Evolutionary conservation across 2,113 vertebrate species (phyloP), one percentile per base, ranked within the genome.

Genomic region (Cyphomyrus discorhynchus): DNA sequence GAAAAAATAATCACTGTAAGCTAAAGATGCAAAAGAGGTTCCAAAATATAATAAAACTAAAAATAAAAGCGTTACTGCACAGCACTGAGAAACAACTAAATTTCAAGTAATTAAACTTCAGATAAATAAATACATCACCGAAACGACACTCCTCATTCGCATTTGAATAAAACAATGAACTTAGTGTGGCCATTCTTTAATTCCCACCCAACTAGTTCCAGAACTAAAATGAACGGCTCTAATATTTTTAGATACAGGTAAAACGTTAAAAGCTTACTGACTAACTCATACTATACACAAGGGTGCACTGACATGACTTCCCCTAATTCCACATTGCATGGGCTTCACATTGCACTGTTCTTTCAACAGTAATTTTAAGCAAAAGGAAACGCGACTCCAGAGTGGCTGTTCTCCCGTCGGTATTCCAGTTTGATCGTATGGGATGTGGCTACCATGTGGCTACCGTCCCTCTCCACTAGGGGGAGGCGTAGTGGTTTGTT

Each of bases 101-200:
- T 91, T 96, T 96, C 95, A 96, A 96, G 96, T 96, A 95, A 95
- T 94, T 94, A 91, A 94, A 92, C 95, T 95, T 93, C 92, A 93
- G 94, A 95, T 95, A 95, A 96, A 96, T 96, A 96, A 95, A 96
- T 95, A 95, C 91, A 92, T 94, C 92, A 92, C 92, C 93, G 93
- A 93, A 95, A 94, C 92, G 95, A 94, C 91, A 93, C 91, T 92
- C 93, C 86, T 91, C 91, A 89, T 93, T 95, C 88, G 94, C 93
- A 94, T 95, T 93, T 93, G 90, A 90, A 92, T 94, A 94, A 70
- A 27, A 70, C 93, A 92, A 93, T 93, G 93, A 94, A 58, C 89
- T 91, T 90, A 92, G 90, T 89, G 91, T 90, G 86, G 90, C 92
- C 93, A 91, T 90, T 93, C 90, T 92, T 90, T 91, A 93, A 89